phyloP scores from a whole-genome alignment of 2,113 vertebrate species.

The Myiopsitta monachus region DNA sequence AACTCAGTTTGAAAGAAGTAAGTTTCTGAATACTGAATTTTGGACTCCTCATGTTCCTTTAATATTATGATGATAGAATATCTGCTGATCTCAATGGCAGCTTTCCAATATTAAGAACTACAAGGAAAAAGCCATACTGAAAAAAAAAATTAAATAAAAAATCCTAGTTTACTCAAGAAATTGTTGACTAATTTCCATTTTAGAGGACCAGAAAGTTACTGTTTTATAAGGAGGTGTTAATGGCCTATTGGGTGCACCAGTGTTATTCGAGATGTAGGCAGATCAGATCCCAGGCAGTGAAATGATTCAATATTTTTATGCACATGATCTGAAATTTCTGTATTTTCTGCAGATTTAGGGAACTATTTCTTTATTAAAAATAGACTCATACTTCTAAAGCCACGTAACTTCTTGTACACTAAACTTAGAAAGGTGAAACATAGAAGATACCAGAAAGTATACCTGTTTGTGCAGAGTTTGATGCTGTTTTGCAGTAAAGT shows the following conservation, averaged over 20 bases:
- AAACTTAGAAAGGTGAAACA: background rate
- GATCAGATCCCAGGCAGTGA: background rate
- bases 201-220: background rate
- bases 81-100: background rate
- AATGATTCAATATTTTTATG: background rate
- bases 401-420: background rate
- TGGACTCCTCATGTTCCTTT: background rate
- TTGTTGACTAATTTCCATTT: background rate
- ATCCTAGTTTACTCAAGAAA: background rate
- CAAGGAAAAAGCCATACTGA: background rate
- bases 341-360: background rate
- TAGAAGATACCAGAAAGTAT: background rate
- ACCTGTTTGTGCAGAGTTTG: background rate
- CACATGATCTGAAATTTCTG: background rate
- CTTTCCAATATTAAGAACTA: background rate
- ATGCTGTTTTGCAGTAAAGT: background rate
- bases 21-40: background rate
- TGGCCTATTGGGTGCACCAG: background rate
- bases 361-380: background rate
- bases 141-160: background rate
- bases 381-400: background rate
- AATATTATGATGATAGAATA: background rate
- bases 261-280: background rate
- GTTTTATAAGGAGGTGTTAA: background rate
- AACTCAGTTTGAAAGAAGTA: background rate